phyloP scores from a whole-genome alignment of 2,113 vertebrate genomes.

The Phrynosoma platyrhinos region DNA sequence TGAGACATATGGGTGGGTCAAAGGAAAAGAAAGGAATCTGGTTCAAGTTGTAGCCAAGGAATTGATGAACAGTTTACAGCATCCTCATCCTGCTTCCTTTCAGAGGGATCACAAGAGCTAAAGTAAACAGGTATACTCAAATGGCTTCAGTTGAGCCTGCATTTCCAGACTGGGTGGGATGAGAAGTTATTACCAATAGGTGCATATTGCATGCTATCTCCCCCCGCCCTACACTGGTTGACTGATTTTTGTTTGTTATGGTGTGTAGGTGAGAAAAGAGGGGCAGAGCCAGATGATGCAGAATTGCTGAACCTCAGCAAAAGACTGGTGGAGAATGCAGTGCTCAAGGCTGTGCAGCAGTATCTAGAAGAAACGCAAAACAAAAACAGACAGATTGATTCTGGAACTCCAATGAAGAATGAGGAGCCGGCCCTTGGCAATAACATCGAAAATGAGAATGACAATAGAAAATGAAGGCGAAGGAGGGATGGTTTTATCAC shows the following conservation, averaged over 20 bases:
- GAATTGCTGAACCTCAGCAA: constrained; percentile 89
- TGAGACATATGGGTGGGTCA: background rate
- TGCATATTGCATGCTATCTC: constrained; percentile 19
- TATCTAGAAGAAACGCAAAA: constrained; percentile 88
- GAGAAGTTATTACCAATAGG: background rate
- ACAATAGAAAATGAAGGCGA: constrained; percentile 75
- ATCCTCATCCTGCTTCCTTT: background rate
- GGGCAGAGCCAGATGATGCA: constrained; percentile 84
- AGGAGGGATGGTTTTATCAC: constrained; percentile 33
- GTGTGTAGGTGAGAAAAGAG: constrained; percentile 84
- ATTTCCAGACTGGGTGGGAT: background rate
- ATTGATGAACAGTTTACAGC: background rate
- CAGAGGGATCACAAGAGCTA: background rate
- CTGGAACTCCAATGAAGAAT: constrained; percentile 71
- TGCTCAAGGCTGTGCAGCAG: constrained; percentile 89
- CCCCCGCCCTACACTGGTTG: constrained; percentile 60
- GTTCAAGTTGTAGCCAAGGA: background rate
- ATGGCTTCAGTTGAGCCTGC: background rate
- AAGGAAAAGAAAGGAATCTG: background rate
- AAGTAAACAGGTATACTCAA: background rate
- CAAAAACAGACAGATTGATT: constrained; percentile 78
- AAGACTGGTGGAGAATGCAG: constrained; percentile 88
- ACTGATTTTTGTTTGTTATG: constrained; percentile 83
- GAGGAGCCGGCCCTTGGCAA: constrained; percentile 60
- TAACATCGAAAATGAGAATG: constrained; percentile 65